Evolutionary conservation across 1,140 invertebrate species (phyloP).

Genomic region (Helicoverpa armigera): DNA sequence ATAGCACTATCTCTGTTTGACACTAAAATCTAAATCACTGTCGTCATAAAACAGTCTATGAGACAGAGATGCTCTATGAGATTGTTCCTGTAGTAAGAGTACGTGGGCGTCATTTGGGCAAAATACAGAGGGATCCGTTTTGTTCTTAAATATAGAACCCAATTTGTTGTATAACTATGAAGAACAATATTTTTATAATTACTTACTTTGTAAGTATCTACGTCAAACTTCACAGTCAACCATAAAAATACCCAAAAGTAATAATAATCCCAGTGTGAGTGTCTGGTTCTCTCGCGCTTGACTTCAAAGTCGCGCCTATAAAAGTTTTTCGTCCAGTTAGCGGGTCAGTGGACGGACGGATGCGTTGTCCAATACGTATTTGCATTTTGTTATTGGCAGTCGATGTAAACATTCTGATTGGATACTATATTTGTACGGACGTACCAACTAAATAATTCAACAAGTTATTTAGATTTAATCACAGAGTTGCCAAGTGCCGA

Average conservation of each 20-base stretch:
- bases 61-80: too few species aligned
- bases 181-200: background rate
- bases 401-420: slow-evolving; percentile 83
- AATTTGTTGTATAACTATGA: background rate
- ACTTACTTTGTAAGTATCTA: background rate
- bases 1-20: too few species aligned
- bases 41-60: too few species aligned
- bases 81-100: too few species aligned
- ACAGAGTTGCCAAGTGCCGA: background rate
- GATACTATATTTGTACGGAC: slow-evolving; percentile 60
- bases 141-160: too few species aligned
- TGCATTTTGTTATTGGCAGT: slow-evolving; percentile 84
- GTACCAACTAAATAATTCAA: slow-evolving; percentile 28
- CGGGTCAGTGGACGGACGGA: slow-evolving; percentile 55
- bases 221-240: background rate
- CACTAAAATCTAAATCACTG: too few species aligned
- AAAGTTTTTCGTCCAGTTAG: slow-evolving; percentile 67
- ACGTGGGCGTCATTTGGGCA: too few species aligned
- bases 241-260: slow-evolving; percentile 10
- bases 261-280: slow-evolving; percentile 20
- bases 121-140: too few species aligned
- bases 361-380: slow-evolving; percentile 74
- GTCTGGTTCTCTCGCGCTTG: slow-evolving; percentile 56
- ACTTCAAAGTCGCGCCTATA: slow-evolving; percentile 67
- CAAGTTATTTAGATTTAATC: slow-evolving; percentile 14